phyloP scores from a whole-genome alignment of 2,797 vertebrate species.

The Anabacerthia variegaticeps region DNA sequence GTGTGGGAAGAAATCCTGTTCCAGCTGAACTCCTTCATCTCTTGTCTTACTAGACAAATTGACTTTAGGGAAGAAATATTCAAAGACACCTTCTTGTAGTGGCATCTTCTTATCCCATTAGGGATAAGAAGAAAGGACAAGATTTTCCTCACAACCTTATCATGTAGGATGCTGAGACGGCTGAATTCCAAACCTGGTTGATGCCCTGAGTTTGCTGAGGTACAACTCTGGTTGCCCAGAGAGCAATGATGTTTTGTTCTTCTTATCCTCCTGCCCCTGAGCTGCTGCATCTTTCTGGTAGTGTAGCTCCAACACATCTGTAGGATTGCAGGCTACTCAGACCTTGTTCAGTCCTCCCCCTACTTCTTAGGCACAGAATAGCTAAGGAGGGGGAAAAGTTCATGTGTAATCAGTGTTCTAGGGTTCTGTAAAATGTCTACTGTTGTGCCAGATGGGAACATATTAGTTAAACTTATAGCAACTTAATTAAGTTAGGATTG shows the following conservation, averaged over 20 bases:
- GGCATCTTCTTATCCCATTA: not conserved
- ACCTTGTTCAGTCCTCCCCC: not conserved
- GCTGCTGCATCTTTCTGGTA: not conserved
- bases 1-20: not conserved
- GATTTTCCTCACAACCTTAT: rapidly evolving
- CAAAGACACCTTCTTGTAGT: not conserved
- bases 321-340: not conserved
- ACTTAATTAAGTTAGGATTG: not conserved
- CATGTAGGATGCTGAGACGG: not conserved
- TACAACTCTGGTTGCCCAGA: not conserved
- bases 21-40: not conserved
- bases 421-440: not conserved
- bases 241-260: not conserved
- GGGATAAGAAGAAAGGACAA: not conserved
- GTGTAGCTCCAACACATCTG: rapidly evolving
- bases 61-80: not conserved
- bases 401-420: not conserved
- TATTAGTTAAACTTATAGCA: not conserved
- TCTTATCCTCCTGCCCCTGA: not conserved
- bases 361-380: not conserved
- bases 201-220: not conserved
- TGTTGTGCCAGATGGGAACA: not conserved
- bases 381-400: rapidly evolving
- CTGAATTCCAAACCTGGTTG: not conserved
- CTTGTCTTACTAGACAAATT: not conserved